Conservation (phyloP, 2,888 invertebrate species). For the Stenurella melanura region DNA sequence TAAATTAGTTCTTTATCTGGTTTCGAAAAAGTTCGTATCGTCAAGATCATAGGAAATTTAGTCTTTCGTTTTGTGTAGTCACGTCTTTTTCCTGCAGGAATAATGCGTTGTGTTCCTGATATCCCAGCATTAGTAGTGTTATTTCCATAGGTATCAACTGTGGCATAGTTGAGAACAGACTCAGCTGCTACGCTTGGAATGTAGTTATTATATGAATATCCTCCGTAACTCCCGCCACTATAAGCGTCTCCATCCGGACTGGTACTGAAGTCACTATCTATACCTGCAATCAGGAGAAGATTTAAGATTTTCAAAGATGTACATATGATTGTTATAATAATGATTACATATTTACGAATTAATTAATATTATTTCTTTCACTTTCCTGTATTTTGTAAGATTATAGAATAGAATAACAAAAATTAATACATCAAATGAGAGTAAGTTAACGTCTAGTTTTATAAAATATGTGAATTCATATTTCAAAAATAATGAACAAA, state of each 20-base stretch:
- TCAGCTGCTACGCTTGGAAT: conserved; percentile 47
- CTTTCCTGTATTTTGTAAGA: no score
- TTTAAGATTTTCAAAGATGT: no score
- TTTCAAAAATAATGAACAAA: no score
- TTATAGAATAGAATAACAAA: no score
- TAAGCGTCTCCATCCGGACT: background rate
- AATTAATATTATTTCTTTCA: no score
- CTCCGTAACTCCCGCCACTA: background rate
- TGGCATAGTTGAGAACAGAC: conserved; percentile 56
- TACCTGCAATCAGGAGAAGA: background rate
- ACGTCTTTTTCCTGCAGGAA: conserved; percentile 47
- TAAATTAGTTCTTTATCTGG: conserved; percentile 34
- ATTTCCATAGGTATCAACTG: conserved; percentile 55
- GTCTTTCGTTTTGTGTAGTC: conserved; percentile 45
- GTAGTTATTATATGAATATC: conserved; percentile 35
- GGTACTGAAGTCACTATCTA: background rate
- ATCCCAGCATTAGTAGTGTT: conserved; percentile 46
- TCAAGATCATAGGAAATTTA: conserved; percentile 50
- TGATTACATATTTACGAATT: no score
- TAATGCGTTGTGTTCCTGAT: conserved; percentile 5
- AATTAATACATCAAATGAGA: no score
- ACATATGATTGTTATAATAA: no score
- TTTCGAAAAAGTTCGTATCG: conserved; percentile 49
- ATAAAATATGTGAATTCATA: no score
- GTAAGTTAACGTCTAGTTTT: no score